A percentile compares a stretch with the other conserved stretches of the same genome.
Evolutionary conservation across 1,140 invertebrate genomes (phyloP).

Genomic region (Drosophila tristis): DNA sequence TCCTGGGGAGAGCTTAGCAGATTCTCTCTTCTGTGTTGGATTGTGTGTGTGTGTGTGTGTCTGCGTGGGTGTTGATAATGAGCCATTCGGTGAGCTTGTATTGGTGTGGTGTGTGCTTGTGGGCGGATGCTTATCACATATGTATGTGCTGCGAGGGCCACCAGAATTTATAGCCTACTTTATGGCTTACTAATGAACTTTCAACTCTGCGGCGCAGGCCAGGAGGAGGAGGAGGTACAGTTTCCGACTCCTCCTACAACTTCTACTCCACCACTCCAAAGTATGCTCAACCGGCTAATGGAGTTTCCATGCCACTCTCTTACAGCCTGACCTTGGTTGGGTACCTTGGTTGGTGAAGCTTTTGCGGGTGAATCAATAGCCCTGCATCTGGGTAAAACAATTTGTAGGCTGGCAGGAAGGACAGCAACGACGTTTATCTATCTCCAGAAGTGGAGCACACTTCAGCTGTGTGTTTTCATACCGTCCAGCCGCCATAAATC

Average conservation of each 20-base stretch:
- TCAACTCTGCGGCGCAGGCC: conserved; percentile 55
- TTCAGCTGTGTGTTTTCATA: conserved; percentile 14
- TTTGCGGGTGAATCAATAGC: conserved; percentile 26
- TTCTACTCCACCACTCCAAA: background rate
- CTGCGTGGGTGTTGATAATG: conserved; percentile 61
- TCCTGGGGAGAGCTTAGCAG: conserved; percentile 50
- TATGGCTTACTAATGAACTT: conserved; percentile 82
- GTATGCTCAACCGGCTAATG: conserved; percentile 28
- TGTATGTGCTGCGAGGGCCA: conserved; percentile 28
- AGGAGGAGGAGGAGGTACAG: conserved; percentile 12
- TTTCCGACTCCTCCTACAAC: background rate
- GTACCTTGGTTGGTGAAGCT: conserved; percentile 19
- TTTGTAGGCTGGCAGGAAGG: conserved; percentile 40
- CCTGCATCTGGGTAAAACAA: conserved; percentile 45
- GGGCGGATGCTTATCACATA: conserved; percentile 45
- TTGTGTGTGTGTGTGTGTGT: background rate
- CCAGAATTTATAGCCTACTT: conserved; percentile 78
- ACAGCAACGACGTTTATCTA: conserved; percentile 57
- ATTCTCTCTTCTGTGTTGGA: conserved; percentile 16
- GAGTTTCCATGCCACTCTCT: conserved; percentile 13
- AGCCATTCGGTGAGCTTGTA: conserved; percentile 51
- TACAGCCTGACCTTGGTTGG: conserved; percentile 26
- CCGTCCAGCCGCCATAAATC: conserved; percentile 69
- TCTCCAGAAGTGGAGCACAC: conserved; percentile 39
- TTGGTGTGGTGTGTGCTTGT: conserved; percentile 23